Conservation (phyloP, 2,888 invertebrate species). For the Diachrysia chrysitis region DNA sequence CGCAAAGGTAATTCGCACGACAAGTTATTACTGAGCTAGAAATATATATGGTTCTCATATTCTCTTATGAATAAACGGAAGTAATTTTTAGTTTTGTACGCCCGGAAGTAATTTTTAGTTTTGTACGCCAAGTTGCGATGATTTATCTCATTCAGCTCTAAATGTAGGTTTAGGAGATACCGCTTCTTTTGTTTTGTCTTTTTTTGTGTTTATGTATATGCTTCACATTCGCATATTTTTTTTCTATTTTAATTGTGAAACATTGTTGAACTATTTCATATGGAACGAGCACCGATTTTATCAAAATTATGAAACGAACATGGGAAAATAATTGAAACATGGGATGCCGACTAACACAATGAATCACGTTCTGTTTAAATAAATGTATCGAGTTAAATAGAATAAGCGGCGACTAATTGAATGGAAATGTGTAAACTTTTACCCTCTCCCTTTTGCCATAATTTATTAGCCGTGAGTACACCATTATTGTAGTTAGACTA, state of each 20-base stretch:
- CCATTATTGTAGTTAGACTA: not conserved
- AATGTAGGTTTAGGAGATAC: slow-evolving; percentile 52
- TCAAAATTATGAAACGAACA: slow-evolving; percentile 1
- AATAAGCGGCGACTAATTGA: not conserved
- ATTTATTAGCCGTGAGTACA: not conserved
- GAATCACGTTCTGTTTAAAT: slow-evolving; percentile 1
- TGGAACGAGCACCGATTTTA: not conserved
- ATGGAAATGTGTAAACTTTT: slow-evolving; percentile 2
- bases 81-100: slow-evolving; percentile 75
- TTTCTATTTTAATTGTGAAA: not conserved
- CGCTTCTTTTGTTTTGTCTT: slow-evolving; percentile 31
- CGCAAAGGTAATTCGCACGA: slow-evolving; percentile 86
- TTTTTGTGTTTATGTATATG: not conserved
- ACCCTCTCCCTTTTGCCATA: not conserved
- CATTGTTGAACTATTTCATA: not conserved
- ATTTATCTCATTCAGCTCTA: slow-evolving; percentile 62
- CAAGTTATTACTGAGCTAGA: slow-evolving; percentile 83
- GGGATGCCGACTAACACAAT: slow-evolving; percentile 1
- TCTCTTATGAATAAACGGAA: slow-evolving; percentile 78
- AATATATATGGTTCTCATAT: slow-evolving; percentile 81
- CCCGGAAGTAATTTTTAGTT: slow-evolving; percentile 75
- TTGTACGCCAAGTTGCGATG: slow-evolving; percentile 69
- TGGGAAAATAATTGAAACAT: not conserved
- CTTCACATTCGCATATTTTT: not conserved
- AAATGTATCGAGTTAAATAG: slow-evolving; percentile 1